These are phyloP conservation scores for Aleiodes sp. DNA, from an alignment of 1,140 invertebrate species.

Conservation along the genomic window DNA sequence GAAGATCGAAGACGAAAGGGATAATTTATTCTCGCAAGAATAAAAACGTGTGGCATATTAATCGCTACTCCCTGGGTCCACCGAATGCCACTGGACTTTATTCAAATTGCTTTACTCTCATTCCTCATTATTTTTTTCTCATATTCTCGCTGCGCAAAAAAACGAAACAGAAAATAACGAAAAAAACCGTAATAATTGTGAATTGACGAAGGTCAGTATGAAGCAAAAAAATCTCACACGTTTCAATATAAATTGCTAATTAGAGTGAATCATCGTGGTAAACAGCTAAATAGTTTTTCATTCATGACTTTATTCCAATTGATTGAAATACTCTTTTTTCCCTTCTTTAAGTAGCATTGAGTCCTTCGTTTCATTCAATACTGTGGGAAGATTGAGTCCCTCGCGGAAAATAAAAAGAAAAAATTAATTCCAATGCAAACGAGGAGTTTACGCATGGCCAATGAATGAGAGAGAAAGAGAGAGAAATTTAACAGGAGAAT, in stretches of 20 bases:
- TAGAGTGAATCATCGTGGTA: slow-evolving; percentile 1
- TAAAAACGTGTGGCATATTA: slow-evolving; percentile 31
- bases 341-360: no score
- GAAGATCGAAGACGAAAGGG: slow-evolving; percentile 12
- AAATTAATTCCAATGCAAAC: slow-evolving; percentile 31
- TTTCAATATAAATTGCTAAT: slow-evolving; percentile 26
- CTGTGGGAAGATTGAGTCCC: slow-evolving; percentile 1
- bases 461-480: not conserved
- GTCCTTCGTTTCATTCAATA: not conserved
- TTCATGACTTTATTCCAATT: slow-evolving; percentile 11
- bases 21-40: slow-evolving; percentile 35
- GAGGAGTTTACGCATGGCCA: not conserved
- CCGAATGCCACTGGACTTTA: slow-evolving; percentile 30
- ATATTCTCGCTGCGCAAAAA: no score
- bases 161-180: no score
- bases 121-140: no score
- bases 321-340: not conserved
- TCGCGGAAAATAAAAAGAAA: not conserved
- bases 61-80: slow-evolving; percentile 17
- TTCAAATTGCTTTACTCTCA: no score
- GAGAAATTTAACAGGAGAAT: not conserved
- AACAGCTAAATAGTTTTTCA: slow-evolving; percentile 24
- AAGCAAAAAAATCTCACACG: not conserved
- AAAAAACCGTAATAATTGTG: no score
- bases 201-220: not conserved